phyloP scores from a whole-genome alignment of 2,888 invertebrate species.

The Coleophora deauratella region DNA sequence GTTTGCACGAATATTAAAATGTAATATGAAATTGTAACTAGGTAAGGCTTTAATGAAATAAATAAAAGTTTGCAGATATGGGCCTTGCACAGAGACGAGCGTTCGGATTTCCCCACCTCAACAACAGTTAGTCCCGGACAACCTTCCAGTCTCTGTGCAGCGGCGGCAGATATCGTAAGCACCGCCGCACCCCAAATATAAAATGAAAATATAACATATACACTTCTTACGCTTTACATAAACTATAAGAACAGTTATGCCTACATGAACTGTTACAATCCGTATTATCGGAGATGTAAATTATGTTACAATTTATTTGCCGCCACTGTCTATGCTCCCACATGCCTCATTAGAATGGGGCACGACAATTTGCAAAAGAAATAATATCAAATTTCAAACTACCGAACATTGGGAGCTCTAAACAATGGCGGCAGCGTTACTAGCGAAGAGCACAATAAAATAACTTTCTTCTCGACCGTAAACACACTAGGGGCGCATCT shows the following conservation, averaged over 20 bases:
- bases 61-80: constrained; percentile 37
- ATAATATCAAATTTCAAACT: not conserved
- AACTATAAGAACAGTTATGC: constrained; percentile 68
- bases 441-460: constrained; percentile 34
- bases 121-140: not conserved
- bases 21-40: constrained; percentile 52
- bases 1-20: constrained; percentile 46
- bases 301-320: constrained; percentile 48
- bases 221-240: constrained; percentile 68
- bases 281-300: constrained; percentile 47
- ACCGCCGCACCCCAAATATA: constrained; percentile 28
- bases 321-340: constrained; percentile 19
- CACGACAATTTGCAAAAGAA: not conserved
- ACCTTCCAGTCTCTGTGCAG: not conserved
- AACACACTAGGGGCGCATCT: constrained; percentile 30
- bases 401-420: constrained; percentile 1
- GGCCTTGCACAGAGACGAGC: constrained; percentile 24
- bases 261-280: constrained; percentile 60
- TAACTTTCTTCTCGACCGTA: constrained; percentile 33
- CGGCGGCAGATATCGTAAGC: not conserved
- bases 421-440: constrained; percentile 18
- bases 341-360: not conserved
- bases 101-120: not conserved
- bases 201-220: constrained; percentile 64
- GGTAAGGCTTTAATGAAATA: constrained; percentile 56